Conservation (phyloP, 2,888 invertebrate genomes). For the Pachycephus smyrnensis region DNA sequence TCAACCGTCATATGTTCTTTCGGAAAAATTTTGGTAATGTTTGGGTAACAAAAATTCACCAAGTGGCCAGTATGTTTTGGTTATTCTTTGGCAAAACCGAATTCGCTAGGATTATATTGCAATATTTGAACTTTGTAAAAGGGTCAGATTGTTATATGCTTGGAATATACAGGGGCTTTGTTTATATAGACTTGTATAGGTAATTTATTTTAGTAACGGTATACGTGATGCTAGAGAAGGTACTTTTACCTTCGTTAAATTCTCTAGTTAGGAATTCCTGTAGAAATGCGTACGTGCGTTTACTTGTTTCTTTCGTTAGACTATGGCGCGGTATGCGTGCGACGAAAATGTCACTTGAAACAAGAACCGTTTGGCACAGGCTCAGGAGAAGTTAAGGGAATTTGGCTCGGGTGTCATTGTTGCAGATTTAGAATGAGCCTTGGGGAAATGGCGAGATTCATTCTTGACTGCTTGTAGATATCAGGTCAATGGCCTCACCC, state of each 20-base stretch:
- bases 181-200: neutral
- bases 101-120: no score
- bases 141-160: neutral
- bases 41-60: no score
- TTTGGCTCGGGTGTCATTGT: slow-evolving; percentile 29
- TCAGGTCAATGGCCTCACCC: slow-evolving; percentile 23
- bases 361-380: slow-evolving; percentile 28
- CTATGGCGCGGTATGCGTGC: neutral
- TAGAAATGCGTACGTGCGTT: neutral
- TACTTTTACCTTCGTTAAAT: neutral
- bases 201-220: neutral
- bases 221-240: no score
- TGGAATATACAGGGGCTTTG: neutral
- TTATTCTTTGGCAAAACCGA: no score
- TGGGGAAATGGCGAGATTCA: neutral
- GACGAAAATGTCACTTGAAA: slow-evolving; percentile 1
- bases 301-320: neutral
- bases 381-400: slow-evolving; percentile 20
- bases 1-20: no score
- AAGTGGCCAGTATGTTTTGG: no score
- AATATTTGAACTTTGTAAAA: neutral
- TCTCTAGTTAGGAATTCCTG: neutral
- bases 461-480: neutral
- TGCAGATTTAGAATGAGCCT: slow-evolving; percentile 30
- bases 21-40: no score